Percentiles rank a stretch among this genome's conserved stretches.
Evolutionary conservation across 2,888 invertebrate genomes (phyloP).

Genomic region (Pogonocherus hispidulus): DNA sequence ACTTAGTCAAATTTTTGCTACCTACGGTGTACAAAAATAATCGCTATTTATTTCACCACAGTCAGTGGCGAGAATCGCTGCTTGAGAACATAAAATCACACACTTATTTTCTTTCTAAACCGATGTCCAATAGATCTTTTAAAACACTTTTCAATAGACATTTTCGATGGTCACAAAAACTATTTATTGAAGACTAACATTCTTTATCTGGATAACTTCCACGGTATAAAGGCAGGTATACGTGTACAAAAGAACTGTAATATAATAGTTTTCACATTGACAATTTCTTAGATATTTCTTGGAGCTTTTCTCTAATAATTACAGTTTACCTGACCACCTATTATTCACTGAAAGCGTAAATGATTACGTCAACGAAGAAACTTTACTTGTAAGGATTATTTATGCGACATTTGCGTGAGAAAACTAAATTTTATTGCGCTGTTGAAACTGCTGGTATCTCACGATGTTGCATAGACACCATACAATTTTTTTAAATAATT

Average conservation of each 20-base stretch:
- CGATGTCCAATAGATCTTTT: background rate
- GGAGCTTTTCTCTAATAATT: background rate
- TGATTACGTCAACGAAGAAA: background rate
- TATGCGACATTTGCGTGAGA: conserved; percentile 9
- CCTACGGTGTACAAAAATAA: too few species aligned
- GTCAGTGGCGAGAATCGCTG: too few species aligned
- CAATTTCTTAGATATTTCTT: background rate
- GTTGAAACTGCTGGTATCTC: background rate
- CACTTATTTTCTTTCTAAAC: background rate
- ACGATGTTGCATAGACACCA: background rate
- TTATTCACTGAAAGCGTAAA: background rate
- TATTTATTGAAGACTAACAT: background rate
- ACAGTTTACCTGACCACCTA: conserved; percentile 3
- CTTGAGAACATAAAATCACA: too few species aligned
- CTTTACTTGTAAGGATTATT: background rate
- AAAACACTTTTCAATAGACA: background rate
- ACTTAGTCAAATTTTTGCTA: too few species aligned
- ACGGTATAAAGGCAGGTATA: conserved; percentile 4
- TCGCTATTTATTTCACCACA: too few species aligned
- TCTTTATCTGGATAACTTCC: background rate
- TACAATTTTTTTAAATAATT: background rate
- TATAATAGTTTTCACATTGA: background rate
- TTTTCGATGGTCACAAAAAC: background rate
- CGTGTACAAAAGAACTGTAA: background rate
- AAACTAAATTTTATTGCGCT: background rate